These are phyloP conservation scores for Luscinia luscinia DNA, from an alignment of 2,797 vertebrate species.

Conservation along the genomic window DNA sequence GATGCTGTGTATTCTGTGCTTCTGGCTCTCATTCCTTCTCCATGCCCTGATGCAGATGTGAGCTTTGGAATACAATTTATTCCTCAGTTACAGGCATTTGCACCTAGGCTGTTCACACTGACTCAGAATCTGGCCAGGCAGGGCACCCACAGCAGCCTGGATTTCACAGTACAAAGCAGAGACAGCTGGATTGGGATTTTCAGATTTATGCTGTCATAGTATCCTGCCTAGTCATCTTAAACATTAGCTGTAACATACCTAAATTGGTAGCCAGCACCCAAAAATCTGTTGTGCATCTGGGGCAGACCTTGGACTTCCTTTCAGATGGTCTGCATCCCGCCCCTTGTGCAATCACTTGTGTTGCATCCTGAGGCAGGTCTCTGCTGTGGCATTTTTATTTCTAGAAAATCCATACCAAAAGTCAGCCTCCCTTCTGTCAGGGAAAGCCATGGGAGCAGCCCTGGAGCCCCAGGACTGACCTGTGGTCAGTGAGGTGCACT, in stretches of 20 bases:
- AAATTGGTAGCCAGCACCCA: background rate
- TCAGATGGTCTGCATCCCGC: background rate
- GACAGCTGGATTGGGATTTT: background rate
- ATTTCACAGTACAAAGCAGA: background rate
- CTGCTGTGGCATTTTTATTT: background rate
- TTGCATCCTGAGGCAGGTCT: background rate
- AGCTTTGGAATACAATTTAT: background rate
- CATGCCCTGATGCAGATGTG: background rate
- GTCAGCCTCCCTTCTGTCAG: background rate
- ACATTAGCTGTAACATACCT: background rate
- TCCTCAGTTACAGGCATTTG: rapidly evolving
- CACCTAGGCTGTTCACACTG: background rate
- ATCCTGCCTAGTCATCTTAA: background rate
- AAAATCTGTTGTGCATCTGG: background rate
- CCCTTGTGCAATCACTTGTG: background rate
- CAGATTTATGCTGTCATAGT: background rate
- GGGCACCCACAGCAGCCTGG: background rate
- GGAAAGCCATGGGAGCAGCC: background rate
- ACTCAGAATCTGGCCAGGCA: background rate
- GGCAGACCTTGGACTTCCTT: background rate
- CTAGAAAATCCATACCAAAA: background rate
- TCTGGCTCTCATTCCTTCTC: background rate
- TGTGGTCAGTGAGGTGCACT: rapidly evolving
- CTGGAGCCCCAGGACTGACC: background rate
- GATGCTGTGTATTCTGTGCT: rapidly evolving